These are phyloP conservation scores for Mesorhabditis spiculigera DNA, from an alignment of 2,888 invertebrate species.

Conservation along the genomic window DNA sequence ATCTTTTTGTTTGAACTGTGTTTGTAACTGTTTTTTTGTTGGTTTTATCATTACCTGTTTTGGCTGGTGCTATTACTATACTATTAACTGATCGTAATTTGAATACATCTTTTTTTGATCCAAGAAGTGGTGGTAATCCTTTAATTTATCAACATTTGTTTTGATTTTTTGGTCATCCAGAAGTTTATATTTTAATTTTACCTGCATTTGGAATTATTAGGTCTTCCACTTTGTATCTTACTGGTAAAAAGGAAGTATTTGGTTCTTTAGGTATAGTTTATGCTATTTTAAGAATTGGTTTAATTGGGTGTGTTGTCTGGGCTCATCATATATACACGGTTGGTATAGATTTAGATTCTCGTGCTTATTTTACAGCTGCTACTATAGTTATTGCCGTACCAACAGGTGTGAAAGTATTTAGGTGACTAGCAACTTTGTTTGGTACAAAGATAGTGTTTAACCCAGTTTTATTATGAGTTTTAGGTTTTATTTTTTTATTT, in stretches of 20 bases:
- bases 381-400: slow-evolving; percentile 83
- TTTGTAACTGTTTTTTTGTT: slow-evolving; percentile 70
- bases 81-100: slow-evolving; percentile 76
- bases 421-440: slow-evolving; percentile 73
- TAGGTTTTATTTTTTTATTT: slow-evolving; percentile 77
- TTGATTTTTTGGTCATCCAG: slow-evolving; percentile 83
- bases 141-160: slow-evolving; percentile 79
- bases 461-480: slow-evolving; percentile 69
- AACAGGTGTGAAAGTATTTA: slow-evolving; percentile 80
- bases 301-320: slow-evolving; percentile 80
- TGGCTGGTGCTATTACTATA: slow-evolving; percentile 79
- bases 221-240: slow-evolving; percentile 74
- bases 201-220: slow-evolving; percentile 80
- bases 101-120: slow-evolving; percentile 79
- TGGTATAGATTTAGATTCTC: slow-evolving; percentile 78
- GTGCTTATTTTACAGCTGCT: slow-evolving; percentile 79
- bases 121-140: slow-evolving; percentile 76
- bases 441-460: slow-evolving; percentile 69
- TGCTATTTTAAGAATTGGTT: slow-evolving; percentile 78
- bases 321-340: slow-evolving; percentile 82
- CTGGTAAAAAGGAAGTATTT: slow-evolving; percentile 60
- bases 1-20: slow-evolving; percentile 75
- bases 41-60: slow-evolving; percentile 72
- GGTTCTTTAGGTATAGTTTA: slow-evolving; percentile 67
- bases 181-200: slow-evolving; percentile 81